Base-by-base conservation (phyloP, 2,888 invertebrate genomes). In the Cenopis cana region DNA sequence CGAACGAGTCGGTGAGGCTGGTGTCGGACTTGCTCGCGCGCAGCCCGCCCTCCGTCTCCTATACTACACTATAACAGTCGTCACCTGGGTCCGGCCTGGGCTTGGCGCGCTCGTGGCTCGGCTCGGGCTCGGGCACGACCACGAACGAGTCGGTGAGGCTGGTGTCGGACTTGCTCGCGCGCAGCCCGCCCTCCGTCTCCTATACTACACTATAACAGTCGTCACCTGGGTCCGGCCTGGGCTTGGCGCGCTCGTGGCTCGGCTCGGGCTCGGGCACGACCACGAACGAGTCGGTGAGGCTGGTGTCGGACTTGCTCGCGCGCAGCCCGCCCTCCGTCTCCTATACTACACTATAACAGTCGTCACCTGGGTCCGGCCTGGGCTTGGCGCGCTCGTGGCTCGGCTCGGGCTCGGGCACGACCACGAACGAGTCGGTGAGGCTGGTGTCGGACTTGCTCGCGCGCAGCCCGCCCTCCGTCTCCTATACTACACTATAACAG, bases 1-100 rank as follows among this genome's bases (percentile, higher is more conserved):
- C 98, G 89, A 98, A 98, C 29, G 98, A 97, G 85, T 98, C 98
- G 0, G 97, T 97, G 18, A 98, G 94, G 84, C 98, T 98, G n/a
- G n/a, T n/a, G n/a, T n/a, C n/a, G n/a, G n/a, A n/a, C n/a, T n/a
- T n/a, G n/a, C n/a, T n/a, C n/a, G n/a, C n/a, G n/a, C n/a, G n/a
- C n/a, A n/a, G n/a, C n/a, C n/a, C n/a, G n/a, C n/a, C n/a, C n/a
- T n/a, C n/a, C n/a, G n/a, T n/a, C n/a, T n/a, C n/a, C n/a, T n/a
- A n/a, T n/a, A n/a, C n/a, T n/a, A n/a, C n/a, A n/a, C n/a, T n/a
- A n/a, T n/a, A n/a, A n/a, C n/a, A n/a, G n/a, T n/a, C n/a, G n/a
- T n/a, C n/a, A n/a, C n/a, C n/a, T n/a, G n/a, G n/a, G n/a, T n/a
- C n/a, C n/a, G n/a, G n/a, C n/a, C n/a, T n/a, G n/a, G n/a, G n/a